Base-by-base conservation (phyloP, 2,888 invertebrate genomes). In the Melinopterus prodromus region DNA sequence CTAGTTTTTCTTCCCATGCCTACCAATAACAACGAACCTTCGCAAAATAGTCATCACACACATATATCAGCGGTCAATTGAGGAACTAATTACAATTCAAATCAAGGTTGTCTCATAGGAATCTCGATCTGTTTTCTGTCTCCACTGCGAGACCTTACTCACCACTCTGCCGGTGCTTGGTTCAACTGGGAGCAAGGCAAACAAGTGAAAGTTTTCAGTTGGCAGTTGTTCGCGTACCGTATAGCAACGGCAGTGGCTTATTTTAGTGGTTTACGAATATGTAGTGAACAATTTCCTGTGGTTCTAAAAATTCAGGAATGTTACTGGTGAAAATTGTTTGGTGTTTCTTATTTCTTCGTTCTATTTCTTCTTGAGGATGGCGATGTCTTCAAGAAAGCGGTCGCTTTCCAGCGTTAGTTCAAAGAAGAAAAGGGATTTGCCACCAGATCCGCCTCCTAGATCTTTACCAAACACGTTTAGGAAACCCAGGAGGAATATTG, bases 401-500 rank as follows among this genome's bases (percentile, higher is more conserved):
- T 69, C 79, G 3, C 77, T 77, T 14, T 80, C 79, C 69, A 79
- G 77, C 69, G 72, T 80, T 74, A 80, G 79, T 38, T 77, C 77
- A 6, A 80, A 80, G 53, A 80, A 80, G 37, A 74, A 74, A 35
- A 72, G 53, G 16, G 70, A 77, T 16, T 69, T 77, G 70, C 36
- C 81, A 78, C 84, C 85, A n/a, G 84, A 85, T 53, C 84, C 87
- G 69, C 87, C 87, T 88, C 91, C 88, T 87, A 90, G 87, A 86
- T 89, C 87, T 86, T 90, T 88, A n/a, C 88, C 88, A 79, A 88
- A 91, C 76, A 89, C 90, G 84, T 90, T 90, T 88, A 90, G 90
- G 82, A 88, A 90, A 86, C 91, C 90, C 85, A 90, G 91, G 79
- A 90, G 92, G 86, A 91, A 92, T 86, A 91, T 92, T 84, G 93